phyloP scores from a whole-genome alignment of 64 coral and sea anemone species.

The Montipora capricornis region DNA sequence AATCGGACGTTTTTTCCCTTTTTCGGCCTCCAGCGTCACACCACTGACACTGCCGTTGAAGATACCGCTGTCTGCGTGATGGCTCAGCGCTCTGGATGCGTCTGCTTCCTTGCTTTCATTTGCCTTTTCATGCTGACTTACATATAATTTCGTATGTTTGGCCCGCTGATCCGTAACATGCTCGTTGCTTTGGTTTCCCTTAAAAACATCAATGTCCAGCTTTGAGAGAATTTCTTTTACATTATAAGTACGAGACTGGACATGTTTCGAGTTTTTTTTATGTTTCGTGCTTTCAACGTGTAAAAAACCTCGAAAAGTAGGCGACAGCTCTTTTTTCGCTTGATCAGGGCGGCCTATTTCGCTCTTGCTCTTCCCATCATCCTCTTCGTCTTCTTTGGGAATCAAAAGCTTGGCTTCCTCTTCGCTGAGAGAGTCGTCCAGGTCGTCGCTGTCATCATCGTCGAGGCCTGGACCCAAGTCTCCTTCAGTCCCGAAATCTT shows the following conservation, averaged over 20 bases:
- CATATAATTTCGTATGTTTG: not conserved
- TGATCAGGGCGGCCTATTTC: not conserved
- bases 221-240: constrained; percentile 39
- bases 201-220: constrained; percentile 51
- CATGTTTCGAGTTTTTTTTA: not conserved
- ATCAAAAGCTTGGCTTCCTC: constrained; percentile 22
- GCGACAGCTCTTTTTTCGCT: not conserved
- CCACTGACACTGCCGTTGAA: constrained; percentile 36
- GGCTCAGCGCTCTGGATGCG: constrained; percentile 6
- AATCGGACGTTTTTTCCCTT: not conserved
- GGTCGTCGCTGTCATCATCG: not conserved
- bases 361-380: constrained; percentile 20
- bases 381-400: constrained; percentile 10
- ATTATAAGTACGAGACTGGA: not conserved
- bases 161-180: not conserved
- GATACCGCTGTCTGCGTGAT: constrained; percentile 20
- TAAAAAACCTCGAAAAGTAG: not conserved
- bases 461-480: constrained; percentile 1
- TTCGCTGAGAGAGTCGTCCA: constrained; percentile 17
- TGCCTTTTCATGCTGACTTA: not conserved
- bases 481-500: constrained; percentile 41
- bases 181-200: constrained; percentile 17
- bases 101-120: not conserved
- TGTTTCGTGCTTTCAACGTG: not conserved
- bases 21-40: constrained; percentile 18